Percentiles rank a stretch among this genome's conserved stretches.
Conservation (phyloP, 2,888 invertebrate genomes). For the Caenorhabditis becei region DNA sequence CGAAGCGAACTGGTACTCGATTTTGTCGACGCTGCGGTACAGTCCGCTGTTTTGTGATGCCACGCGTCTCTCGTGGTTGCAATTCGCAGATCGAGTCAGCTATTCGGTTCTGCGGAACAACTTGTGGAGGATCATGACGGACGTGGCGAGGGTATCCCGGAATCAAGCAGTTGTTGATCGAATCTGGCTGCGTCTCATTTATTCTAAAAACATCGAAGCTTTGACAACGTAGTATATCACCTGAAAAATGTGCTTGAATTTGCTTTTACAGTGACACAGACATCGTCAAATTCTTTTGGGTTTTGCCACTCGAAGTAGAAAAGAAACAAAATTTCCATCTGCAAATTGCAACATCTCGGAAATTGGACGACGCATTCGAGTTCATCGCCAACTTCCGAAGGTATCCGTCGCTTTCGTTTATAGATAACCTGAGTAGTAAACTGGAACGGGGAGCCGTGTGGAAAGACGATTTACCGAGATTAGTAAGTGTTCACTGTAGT, state of each 20-base stretch:
- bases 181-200: conserved; percentile 32
- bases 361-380: conserved; percentile 31
- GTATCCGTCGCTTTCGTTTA: conserved; percentile 33
- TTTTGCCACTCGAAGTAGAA: conserved; percentile 28
- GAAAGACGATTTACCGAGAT: conserved; percentile 42
- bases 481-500: conserved; percentile 18
- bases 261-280: conserved; percentile 28
- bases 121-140: conserved; percentile 50
- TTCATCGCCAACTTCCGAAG: conserved; percentile 14
- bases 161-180: conserved; percentile 14
- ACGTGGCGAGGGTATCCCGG: conserved; percentile 23
- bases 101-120: conserved; percentile 18
- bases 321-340: conserved; percentile 13
- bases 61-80: conserved; percentile 29
- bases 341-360: conserved; percentile 18
- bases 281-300: conserved; percentile 34
- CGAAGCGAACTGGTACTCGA: conserved; percentile 44
- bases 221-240: conserved; percentile 1
- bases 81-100: conserved; percentile 27
- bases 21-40: conserved; percentile 34
- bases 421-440: conserved; percentile 29
- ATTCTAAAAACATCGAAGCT: conserved; percentile 12
- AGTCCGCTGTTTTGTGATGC: conserved; percentile 9
- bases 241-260: too few relatives aligned
- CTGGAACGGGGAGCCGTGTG: conserved; percentile 37